These are phyloP conservation scores for Nomia melanderi DNA, from an alignment of 1,140 invertebrate species.

Conservation along the genomic window DNA sequence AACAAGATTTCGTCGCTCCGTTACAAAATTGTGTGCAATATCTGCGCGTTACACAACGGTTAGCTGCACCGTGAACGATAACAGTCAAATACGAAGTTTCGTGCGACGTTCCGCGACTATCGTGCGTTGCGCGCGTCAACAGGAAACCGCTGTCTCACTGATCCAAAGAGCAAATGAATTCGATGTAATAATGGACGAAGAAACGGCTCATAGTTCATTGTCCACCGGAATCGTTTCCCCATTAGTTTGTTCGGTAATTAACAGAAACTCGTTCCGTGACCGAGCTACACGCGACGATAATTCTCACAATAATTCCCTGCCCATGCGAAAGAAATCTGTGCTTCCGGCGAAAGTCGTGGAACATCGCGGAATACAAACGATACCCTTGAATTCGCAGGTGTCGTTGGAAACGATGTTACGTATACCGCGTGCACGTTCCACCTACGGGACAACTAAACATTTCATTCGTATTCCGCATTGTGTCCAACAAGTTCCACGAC, in stretches of 20 bases:
- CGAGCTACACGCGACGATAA: too few species aligned
- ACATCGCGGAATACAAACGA: not conserved
- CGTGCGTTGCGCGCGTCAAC: too few species aligned
- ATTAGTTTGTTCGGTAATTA: too few species aligned
- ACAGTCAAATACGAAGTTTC: not conserved
- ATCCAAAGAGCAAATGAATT: too few species aligned
- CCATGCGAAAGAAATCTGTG: not conserved
- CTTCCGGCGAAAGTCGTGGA: not conserved
- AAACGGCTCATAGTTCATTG: too few species aligned
- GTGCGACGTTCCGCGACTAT: too few species aligned
- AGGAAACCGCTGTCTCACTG: too few species aligned
- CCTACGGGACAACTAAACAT: not conserved
- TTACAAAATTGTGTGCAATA: not conserved
- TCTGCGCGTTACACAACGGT: not conserved
- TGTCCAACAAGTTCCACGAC: constrained; percentile 19
- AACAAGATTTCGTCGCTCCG: not conserved
- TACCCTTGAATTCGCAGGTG: constrained; percentile 16
- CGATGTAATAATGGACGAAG: too few species aligned
- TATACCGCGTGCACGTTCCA: too few species aligned
- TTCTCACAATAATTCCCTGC: too few species aligned
- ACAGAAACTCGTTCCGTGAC: too few species aligned
- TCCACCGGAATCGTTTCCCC: too few species aligned
- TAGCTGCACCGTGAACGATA: not conserved
- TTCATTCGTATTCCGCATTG: constrained; percentile 14
- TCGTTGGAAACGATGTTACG: not conserved